These are phyloP conservation scores for Chroicocephalus ridibundus DNA, from an alignment of 2,113 vertebrate genomes.

Conservation along the genomic window DNA sequence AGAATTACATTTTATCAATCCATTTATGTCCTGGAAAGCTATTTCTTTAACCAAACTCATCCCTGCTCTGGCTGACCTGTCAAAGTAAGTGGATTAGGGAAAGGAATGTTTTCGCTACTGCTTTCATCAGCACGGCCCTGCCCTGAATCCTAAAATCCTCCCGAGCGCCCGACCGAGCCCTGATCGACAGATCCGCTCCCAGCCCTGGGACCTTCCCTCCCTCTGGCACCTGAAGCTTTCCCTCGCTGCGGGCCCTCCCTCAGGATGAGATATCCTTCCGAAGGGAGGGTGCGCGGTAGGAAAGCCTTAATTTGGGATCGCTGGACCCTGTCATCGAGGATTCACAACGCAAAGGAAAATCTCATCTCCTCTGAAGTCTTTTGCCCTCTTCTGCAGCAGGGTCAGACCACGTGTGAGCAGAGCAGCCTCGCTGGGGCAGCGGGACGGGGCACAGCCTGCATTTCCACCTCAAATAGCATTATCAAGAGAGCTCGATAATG, in stretches of 20 bases:
- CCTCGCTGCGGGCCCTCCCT: neutral
- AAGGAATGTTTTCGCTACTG: neutral
- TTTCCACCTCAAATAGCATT: neutral
- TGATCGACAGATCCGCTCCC: neutral
- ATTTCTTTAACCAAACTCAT: neutral
- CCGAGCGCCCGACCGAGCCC: fast-evolving
- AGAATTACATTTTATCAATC: conserved; percentile 1
- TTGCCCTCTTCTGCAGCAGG: neutral
- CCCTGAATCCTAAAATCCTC: neutral
- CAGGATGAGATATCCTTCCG: neutral
- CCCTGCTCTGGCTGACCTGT: neutral
- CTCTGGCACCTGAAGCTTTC: neutral
- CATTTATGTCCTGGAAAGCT: neutral
- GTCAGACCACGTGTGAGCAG: fast-evolving
- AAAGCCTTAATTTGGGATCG: neutral
- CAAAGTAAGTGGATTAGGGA: neutral
- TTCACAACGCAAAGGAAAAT: neutral
- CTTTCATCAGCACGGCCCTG: neutral
- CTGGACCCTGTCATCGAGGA: neutral
- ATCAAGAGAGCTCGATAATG: neutral
- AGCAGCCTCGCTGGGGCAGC: neutral
- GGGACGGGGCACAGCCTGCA: neutral
- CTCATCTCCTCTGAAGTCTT: neutral
- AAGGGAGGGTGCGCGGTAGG: neutral
- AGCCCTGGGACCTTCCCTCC: neutral